Percentiles rank a stretch among this genome's conserved stretches.
Conservation (phyloP, 2,797 vertebrate species). For the Lates japonicus region DNA sequence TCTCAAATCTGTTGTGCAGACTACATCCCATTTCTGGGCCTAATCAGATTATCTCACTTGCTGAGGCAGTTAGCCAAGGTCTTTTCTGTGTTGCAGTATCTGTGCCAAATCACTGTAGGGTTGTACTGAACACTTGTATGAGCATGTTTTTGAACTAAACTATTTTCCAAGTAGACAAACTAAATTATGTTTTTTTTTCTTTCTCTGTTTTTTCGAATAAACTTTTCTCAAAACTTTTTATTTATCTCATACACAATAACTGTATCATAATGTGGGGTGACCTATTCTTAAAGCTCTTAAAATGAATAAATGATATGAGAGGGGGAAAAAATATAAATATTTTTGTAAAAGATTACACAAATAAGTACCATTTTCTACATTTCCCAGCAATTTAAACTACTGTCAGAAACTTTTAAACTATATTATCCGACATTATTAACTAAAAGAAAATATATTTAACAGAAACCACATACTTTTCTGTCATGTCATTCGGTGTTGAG, state of each 20-base stretch:
- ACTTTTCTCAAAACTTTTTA: too few relatives aligned
- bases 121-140: background rate
- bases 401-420: background rate
- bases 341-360: background rate
- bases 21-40: slow-evolving; percentile 13
- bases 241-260: too few relatives aligned
- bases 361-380: background rate
- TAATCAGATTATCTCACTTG: slow-evolving; percentile 33
- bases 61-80: background rate
- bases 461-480: background rate
- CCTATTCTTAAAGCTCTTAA: too few relatives aligned
- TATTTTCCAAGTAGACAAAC: background rate
- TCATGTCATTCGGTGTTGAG: background rate
- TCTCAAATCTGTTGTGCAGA: slow-evolving; percentile 2
- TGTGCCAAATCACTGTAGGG: slow-evolving; percentile 4
- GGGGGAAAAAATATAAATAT: too few relatives aligned
- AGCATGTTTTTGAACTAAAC: background rate
- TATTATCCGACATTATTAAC: background rate
- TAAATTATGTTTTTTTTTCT: background rate
- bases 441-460: background rate
- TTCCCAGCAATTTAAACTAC: background rate
- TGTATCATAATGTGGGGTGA: too few relatives aligned
- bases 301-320: too few relatives aligned
- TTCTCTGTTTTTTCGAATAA: too few relatives aligned
- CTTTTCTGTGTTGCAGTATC: background rate